Conservation (phyloP, 2,888 invertebrate genomes). For the Taenaris catops region DNA sequence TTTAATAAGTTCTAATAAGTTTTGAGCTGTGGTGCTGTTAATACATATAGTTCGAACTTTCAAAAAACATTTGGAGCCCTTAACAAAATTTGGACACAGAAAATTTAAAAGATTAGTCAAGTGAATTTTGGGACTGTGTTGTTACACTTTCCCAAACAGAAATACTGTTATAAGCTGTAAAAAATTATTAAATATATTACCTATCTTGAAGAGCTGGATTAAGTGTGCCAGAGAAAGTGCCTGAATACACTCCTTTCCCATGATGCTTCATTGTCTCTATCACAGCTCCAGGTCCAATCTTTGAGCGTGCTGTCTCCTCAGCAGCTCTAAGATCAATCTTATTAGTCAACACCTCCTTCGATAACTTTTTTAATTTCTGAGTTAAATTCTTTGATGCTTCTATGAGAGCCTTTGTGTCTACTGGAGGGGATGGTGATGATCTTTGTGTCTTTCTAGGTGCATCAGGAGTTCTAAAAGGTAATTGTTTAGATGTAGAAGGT, state of each 20-base stretch:
- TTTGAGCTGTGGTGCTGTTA: too few relatives aligned
- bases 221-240: conserved; percentile 96
- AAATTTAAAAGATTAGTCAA: too few relatives aligned
- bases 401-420: conserved; percentile 87
- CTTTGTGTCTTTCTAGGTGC: conserved; percentile 58
- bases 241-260: conserved; percentile 96
- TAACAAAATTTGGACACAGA: too few relatives aligned
- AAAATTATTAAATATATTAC: conserved; percentile 32
- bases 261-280: conserved; percentile 96
- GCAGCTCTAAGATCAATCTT: conserved; percentile 73
- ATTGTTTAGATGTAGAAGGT: conserved; percentile 62
- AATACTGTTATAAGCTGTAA: too few relatives aligned
- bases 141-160: too few relatives aligned
- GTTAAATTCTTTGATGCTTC: conserved; percentile 96
- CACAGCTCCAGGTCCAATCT: conserved; percentile 84
- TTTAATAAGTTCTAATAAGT: too few relatives aligned
- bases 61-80: too few relatives aligned
- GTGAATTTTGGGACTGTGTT: too few relatives aligned
- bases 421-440: conserved; percentile 56
- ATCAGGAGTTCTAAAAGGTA: conserved; percentile 48
- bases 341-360: conserved; percentile 91
- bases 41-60: too few relatives aligned
- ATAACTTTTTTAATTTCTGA: conserved; percentile 93
- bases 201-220: conserved; percentile 96
- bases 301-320: conserved; percentile 71